Conservation (phyloP, 2,888 invertebrate genomes). For the Ochlodes sylvanus region DNA sequence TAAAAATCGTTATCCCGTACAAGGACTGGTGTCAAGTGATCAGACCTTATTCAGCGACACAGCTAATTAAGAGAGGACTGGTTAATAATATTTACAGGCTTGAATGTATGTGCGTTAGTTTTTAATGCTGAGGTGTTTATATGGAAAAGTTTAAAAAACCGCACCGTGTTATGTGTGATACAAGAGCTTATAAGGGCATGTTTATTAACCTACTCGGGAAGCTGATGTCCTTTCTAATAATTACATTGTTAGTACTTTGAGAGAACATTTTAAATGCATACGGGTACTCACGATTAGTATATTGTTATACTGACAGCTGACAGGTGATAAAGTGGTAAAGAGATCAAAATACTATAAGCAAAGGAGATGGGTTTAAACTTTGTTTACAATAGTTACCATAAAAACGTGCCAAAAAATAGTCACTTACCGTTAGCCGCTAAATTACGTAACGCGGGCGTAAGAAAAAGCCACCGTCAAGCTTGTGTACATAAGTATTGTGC, state of each 20-base stretch:
- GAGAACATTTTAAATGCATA: conserved; percentile 9
- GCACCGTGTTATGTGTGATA: conserved; percentile 24
- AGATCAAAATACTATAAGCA: no score
- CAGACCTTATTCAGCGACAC: conserved; percentile 44
- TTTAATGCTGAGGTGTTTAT: conserved; percentile 36
- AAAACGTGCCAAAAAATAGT: no score
- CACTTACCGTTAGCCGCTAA: no score
- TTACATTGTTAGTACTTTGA: conserved; percentile 24
- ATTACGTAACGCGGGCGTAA: no score
- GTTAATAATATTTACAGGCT: conserved; percentile 44
- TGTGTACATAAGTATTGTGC: no score
- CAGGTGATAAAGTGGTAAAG: no score
- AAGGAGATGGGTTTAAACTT: no score
- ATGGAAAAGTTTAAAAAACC: conserved; percentile 26
- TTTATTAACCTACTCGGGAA: conserved; percentile 20
- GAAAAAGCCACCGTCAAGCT: no score
- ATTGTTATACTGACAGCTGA: no score
- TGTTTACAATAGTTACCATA: no score
- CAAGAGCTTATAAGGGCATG: conserved; percentile 26
- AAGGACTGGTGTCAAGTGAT: conserved; percentile 44
- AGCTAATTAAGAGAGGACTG: conserved; percentile 50
- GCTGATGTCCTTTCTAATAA: conserved; percentile 16
- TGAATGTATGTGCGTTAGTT: conserved; percentile 30
- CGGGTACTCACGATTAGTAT: no score
- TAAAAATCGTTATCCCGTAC: conserved; percentile 18